Evolutionary conservation across 2,797 vertebrate genomes (phyloP), one percentile per base, ranked within the genome.

Genomic region (Galaxias olidus): DNA sequence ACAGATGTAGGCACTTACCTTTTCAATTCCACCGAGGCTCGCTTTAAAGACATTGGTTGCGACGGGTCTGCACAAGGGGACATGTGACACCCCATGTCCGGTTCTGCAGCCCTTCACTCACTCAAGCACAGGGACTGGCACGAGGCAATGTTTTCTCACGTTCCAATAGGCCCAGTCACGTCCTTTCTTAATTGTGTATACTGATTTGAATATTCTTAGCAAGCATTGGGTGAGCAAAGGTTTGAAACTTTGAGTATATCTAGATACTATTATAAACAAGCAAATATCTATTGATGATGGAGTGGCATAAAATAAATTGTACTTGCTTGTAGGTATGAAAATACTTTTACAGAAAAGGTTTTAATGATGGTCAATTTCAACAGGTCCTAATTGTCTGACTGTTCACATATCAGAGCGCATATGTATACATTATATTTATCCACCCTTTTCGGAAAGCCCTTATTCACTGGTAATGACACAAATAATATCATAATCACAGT

Each of bases 231-330:
- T 49, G 50, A 18, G 52, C 19, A 59, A 71, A 69, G 17, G 47
- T 51, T 58, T 45, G 46, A 55, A 68, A 61, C 63, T 61, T 20
- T 61, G 63, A 65, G 55, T 79, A 69, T 87, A 77, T 71, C 73
- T 81, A 59, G 67, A 45, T 47, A 69, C 45, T 41, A 15, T 20
- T 14, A 65, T 59, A 43, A 10, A 72, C 52, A 72, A 70, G 76
- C 64, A 74, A 87, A 89, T 78, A 62, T 68, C 73, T 73, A 78
- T 74, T 53, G 69, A 73, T 74, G 77, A 88, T 91, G 80, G 86
- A 49, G 69, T 66, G 71, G 69, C 87, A 89, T 77, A 69, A 73
- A 90, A 91, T 88, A 84, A 87, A 83, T 87, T 87, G 74, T 86
- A 78, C 75, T 69, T 54, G 68, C 42, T 74, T 75, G 52, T 70